Percentiles rank a stretch among this genome's conserved stretches.
These are phyloP conservation scores for Lepidochitona cinerea DNA, from an alignment of 2,888 invertebrate species.

Conservation along the genomic window DNA sequence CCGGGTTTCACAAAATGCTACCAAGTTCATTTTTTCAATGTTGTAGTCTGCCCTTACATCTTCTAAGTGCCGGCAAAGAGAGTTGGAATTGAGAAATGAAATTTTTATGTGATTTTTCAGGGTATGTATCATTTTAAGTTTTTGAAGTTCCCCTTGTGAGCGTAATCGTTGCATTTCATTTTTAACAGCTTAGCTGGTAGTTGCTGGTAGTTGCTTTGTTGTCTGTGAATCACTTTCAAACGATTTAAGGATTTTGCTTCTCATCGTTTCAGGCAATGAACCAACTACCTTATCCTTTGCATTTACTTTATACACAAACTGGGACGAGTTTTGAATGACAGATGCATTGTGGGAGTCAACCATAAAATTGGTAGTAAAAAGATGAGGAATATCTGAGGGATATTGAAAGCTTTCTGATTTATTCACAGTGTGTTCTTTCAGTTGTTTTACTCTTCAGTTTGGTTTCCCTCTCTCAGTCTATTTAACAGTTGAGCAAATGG, in stretches of 20 bases:
- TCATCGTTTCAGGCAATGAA: conserved; percentile 9
- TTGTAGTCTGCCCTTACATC: conserved; percentile 20
- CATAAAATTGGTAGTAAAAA: conserved; percentile 29
- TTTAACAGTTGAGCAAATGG: conserved; percentile 38
- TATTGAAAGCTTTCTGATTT: conserved; percentile 6
- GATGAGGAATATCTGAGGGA: conserved; percentile 20
- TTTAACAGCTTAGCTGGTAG: conserved; percentile 6
- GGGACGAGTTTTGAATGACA: background rate
- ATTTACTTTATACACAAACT: conserved; percentile 14
- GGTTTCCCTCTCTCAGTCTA: conserved; percentile 33
- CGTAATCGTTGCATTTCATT: conserved; percentile 18
- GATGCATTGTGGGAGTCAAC: conserved; percentile 23
- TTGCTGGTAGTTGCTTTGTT: conserved; percentile 20
- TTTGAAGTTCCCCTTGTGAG: background rate
- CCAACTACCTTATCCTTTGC: conserved; percentile 29
- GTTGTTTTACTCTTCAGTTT: conserved; percentile 28
- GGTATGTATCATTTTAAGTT: conserved; percentile 3
- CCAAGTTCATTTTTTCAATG: background rate
- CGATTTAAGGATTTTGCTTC: conserved; percentile 12
- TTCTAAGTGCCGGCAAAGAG: conserved; percentile 21
- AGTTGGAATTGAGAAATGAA: conserved; percentile 23
- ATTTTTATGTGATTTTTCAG: conserved; percentile 5
- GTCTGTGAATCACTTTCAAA: conserved; percentile 7
- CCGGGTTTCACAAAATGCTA: conserved; percentile 25
- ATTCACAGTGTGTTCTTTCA: conserved; percentile 10